Evolutionary conservation across 2,888 invertebrate species (phyloP).

Genomic region (Graphium colonna): DNA sequence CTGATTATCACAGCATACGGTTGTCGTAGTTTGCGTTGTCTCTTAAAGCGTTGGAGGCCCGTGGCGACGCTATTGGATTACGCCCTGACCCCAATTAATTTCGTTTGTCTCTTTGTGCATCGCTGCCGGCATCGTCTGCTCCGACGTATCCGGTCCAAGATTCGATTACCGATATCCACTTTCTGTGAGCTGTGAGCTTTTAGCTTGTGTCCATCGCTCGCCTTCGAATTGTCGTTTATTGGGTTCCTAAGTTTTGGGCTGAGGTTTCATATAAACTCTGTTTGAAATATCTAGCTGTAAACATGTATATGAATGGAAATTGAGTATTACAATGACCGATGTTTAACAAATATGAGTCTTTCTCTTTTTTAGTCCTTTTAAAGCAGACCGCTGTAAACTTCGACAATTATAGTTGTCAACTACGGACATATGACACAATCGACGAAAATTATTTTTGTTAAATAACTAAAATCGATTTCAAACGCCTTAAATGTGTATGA

Average conservation of each 20-base stretch:
- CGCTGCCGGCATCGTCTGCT: constrained; percentile 45
- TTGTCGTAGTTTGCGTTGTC: constrained; percentile 18
- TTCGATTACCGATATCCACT: constrained; percentile 65
- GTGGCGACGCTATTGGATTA: constrained; percentile 62
- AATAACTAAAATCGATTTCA: too few relatives aligned
- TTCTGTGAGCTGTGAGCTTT: constrained; percentile 26
- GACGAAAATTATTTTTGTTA: too few relatives aligned
- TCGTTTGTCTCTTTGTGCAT: constrained; percentile 71
- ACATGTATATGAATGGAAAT: too few relatives aligned
- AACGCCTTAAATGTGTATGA: too few relatives aligned
- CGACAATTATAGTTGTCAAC: too few relatives aligned
- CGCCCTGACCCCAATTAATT: constrained; percentile 71
- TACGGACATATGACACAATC: too few relatives aligned
- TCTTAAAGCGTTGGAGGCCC: constrained; percentile 50
- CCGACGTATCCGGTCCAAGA: constrained; percentile 57
- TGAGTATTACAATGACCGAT: too few relatives aligned
- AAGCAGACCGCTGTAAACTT: too few relatives aligned
- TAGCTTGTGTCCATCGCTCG: constrained; percentile 8
- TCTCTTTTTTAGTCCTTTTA: too few relatives aligned
- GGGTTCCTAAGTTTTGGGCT: background rate
- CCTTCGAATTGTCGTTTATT: background rate
- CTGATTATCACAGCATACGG: constrained; percentile 5
- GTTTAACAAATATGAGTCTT: too few relatives aligned
- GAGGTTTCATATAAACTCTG: too few relatives aligned
- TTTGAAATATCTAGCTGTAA: background rate